Base-by-base conservation (phyloP, 2,113 vertebrate genomes). In the Chaetura pelagica region DNA sequence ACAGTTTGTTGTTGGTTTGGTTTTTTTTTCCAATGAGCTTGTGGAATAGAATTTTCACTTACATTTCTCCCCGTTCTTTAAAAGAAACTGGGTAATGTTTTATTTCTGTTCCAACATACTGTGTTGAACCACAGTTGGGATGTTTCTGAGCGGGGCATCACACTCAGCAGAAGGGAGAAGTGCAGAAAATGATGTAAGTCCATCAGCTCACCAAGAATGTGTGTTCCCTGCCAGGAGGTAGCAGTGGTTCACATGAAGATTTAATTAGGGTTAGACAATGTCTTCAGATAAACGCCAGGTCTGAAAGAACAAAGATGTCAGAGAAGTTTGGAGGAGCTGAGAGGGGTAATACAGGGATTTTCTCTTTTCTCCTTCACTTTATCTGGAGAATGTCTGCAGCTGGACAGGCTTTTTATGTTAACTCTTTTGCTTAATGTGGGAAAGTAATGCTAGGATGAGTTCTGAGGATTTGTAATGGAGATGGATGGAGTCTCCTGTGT, bases 361-460 rank as follows among this genome's bases (percentile, higher is more conserved):
- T 92, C 76, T 93, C 79, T 94, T 95, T 94, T 87, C 61, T 75
- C 66, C 54, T 88, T 42, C 62, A 66, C 78, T 92, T 95, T 95
- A 94, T 92, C 95, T 89, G 91, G 93, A 63, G 90, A 66, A 89
- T 61, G 94, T 81, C 76, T 93, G 93, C 84, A 93, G 93, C 88
- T 58, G 84, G 88, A 62, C 68, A 68, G 83, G 82, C 76, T 93
- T 96, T 96, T 95, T 90, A 71, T 78, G 80, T 87, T 74, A 96
- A 92, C 92, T 93, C 85, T 97, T 96, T 92, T 97, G 92, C 95
- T 95, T 96, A 86, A 94, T 87, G 89, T 96, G 87, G 81, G 89
- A 91, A 95, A 94, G 91, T 96, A 82, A 91, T 79, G 93, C 94
- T 82, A 46, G 86, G 94, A 93, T 95, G 94, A 94, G 94, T 94